phyloP scores from a whole-genome alignment of 1,140 invertebrate genomes.

The Pogonomyrmex californicus region DNA sequence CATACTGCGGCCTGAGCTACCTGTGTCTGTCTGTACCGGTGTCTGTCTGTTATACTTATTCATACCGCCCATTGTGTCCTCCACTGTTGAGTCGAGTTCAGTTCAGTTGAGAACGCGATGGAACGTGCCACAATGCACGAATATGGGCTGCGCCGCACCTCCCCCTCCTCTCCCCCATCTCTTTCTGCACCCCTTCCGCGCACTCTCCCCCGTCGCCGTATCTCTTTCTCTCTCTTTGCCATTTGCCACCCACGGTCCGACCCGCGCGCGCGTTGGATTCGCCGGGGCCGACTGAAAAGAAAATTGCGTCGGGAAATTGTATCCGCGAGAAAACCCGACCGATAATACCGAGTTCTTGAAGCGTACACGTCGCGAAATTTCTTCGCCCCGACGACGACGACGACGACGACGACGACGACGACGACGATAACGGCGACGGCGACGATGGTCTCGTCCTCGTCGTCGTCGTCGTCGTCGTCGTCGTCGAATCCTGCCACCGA shows the following conservation, averaged over 20 bases:
- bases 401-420: neutral
- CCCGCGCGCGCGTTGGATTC: conserved; percentile 75
- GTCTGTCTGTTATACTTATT: conserved; percentile 88
- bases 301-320: conserved; percentile 84
- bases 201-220: conserved; percentile 55
- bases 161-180: conserved; percentile 54
- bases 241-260: conserved; percentile 77
- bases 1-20: conserved; percentile 86
- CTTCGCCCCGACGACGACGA: neutral
- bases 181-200: conserved; percentile 59
- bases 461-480: too few relatives aligned
- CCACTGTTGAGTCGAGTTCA: conserved; percentile 86
- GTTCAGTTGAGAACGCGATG: conserved; percentile 87
- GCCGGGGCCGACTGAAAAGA: conserved; percentile 79
- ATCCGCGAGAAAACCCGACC: conserved; percentile 79
- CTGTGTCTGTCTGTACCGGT: conserved; percentile 87
- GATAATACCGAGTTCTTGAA: conserved; percentile 74
- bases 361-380: conserved; percentile 47
- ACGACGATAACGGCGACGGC: neutral
- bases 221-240: conserved; percentile 68
- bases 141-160: conserved; percentile 82
- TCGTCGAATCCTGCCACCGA: conserved; percentile 31
- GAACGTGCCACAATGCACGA: conserved; percentile 87
- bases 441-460: too few relatives aligned
- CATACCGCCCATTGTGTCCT: conserved; percentile 85